Base-by-base conservation (phyloP, 35 echinoderm and acorn worm genomes). In the Holothuria glaberrima region DNA sequence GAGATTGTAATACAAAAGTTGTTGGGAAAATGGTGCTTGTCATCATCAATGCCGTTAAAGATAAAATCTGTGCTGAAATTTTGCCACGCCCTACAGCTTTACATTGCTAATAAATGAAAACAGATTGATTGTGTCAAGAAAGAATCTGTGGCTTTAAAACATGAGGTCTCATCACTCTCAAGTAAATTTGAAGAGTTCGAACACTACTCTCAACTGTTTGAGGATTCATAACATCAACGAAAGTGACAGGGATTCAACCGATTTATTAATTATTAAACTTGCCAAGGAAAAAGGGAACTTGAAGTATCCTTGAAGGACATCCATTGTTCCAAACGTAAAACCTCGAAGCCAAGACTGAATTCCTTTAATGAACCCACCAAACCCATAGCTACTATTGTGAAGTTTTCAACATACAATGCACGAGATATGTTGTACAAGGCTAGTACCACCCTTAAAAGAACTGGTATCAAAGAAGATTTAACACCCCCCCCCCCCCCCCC, bases 41-140 rank as follows among this genome's bases (percentile, higher is more conserved):
- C 61, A 65, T 65, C 17, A 16, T 65, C 61, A 65, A 65, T 6
- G 61, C 61, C 61, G 61, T 65, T 65, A 65, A 65, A 65, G 61
- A 65, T 65, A 65, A 65, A 65, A 65, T 65, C 61, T 65, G 4
- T 65, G 61, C 4, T 65, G 61, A n/a, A 65, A 65, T 21, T 65
- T 65, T 65, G 17, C 61, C 4, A 65, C 61, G 61, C 61, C 61
- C 61, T 6, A 65, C 61, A 65, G 61, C 61, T 65, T 65, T 4
- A 65, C 4, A 65, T 65, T 65, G 61, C 61, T 65, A 65, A 65
- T 6, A 65, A 4, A 65, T 16, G 17, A 65, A 17, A 65, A 65
- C 61, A 65, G 61, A 65, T 65, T 65, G 61, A 65, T 65, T 4
- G 61, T 65, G 61, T 17, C 61, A 65, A 65, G 61, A 16, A 65